A percentile compares a stretch with the other conserved stretches of the same genome.
Conservation (phyloP, 2,797 vertebrate species). For the Gymnodraco acuticeps region DNA sequence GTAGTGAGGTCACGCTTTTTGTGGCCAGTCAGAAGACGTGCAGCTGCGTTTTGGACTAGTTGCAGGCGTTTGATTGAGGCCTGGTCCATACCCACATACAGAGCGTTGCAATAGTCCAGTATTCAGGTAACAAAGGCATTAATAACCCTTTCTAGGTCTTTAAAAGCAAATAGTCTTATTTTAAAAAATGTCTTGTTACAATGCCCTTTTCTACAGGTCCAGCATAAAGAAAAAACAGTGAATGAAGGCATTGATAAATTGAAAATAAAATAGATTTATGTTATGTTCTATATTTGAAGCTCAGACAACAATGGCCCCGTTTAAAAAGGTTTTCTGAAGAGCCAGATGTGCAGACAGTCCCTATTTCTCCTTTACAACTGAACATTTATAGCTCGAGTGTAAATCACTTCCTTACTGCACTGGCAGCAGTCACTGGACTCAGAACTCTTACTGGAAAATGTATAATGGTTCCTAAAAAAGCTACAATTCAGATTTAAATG, state of each 20-base stretch:
- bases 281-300: constrained; percentile 1
- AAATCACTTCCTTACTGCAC: constrained; percentile 31
- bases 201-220: constrained; percentile 9
- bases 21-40: too few relatives aligned
- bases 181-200: not conserved
- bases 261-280: constrained; percentile 35
- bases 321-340: not conserved
- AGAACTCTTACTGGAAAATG: constrained; percentile 2
- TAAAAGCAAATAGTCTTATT: too few relatives aligned
- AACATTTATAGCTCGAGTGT: constrained; percentile 16
- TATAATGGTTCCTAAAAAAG: constrained; percentile 19
- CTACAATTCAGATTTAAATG: not conserved
- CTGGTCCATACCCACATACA: too few relatives aligned
- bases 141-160: too few relatives aligned
- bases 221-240: constrained; percentile 2
- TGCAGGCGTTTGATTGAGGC: too few relatives aligned
- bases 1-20: too few relatives aligned
- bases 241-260: constrained; percentile 5
- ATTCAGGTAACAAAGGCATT: too few relatives aligned
- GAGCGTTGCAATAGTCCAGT: too few relatives aligned
- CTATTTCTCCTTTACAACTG: constrained; percentile 30
- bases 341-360: constrained; percentile 22
- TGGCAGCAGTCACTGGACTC: not conserved
- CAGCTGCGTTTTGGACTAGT: too few relatives aligned
- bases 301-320: not conserved